These are phyloP conservation scores for Ciconia stormi DNA, from an alignment of 2,113 vertebrate genomes.

Conservation along the genomic window DNA sequence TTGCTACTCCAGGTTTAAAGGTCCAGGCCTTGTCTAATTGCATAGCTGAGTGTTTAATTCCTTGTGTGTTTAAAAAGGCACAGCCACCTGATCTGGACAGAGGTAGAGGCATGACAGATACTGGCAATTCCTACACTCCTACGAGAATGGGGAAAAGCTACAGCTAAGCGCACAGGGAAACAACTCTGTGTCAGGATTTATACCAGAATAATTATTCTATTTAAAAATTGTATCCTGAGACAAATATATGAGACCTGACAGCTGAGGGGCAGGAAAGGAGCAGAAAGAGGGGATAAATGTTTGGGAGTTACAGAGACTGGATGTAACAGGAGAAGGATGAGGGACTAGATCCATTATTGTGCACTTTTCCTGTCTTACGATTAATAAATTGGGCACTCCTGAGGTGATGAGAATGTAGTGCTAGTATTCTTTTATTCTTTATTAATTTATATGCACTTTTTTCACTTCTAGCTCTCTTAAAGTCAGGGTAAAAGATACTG, in stretches of 20 bases:
- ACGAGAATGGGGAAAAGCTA: neutral
- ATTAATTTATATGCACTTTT: neutral
- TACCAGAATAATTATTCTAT: neutral
- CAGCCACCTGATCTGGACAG: neutral
- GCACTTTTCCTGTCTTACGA: neutral
- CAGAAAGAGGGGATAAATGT: neutral
- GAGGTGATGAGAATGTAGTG: neutral
- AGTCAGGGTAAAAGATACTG: neutral
- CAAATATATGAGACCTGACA: neutral
- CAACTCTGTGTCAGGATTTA: neutral
- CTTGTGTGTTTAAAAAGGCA: neutral
- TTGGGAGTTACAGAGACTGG: neutral
- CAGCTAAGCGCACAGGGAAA: neutral
- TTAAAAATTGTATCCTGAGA: neutral
- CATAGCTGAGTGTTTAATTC: neutral
- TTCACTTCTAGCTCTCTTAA: neutral
- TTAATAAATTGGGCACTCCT: neutral
- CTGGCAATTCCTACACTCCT: accelerated
- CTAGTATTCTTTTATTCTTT: neutral
- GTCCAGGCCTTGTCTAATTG: neutral
- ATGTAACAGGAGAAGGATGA: neutral
- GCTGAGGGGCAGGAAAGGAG: neutral
- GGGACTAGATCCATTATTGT: neutral
- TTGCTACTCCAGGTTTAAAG: neutral
- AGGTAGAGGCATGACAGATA: neutral